Conservation (phyloP, 2,888 invertebrate species). For the Eurytoma californica region DNA sequence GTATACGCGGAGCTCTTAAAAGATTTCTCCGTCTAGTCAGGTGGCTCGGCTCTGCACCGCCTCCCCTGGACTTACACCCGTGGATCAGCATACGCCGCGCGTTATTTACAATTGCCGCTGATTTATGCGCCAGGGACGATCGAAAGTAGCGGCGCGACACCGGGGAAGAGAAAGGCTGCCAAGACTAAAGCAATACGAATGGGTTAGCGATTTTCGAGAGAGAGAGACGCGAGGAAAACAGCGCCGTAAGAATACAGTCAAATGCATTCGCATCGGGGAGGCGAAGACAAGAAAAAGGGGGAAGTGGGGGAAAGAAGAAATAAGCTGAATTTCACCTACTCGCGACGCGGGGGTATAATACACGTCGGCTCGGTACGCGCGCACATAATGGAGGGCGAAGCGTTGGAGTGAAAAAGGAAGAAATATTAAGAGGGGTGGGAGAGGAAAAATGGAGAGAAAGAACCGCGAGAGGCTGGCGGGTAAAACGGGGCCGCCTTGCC, state of each 20-base stretch:
- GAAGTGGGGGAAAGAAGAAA: neutral
- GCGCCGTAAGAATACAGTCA: neutral
- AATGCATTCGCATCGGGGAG: neutral
- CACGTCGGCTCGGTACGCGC: no score
- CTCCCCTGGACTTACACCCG: constrained; percentile 39
- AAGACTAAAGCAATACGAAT: constrained; percentile 1
- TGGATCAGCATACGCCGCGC: constrained; percentile 71
- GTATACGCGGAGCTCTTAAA: constrained; percentile 39
- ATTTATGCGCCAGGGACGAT: constrained; percentile 68
- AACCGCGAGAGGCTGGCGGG: constrained; percentile 33
- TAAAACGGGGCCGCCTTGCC: constrained; percentile 69
- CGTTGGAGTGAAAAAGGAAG: neutral
- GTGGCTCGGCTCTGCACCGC: constrained; percentile 11
- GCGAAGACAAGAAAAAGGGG: neutral
- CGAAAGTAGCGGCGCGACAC: constrained; percentile 58
- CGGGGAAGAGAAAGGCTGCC: constrained; percentile 29
- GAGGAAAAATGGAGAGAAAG: constrained; percentile 49
- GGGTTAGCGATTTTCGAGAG: constrained; percentile 27
- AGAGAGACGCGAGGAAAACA: neutral
- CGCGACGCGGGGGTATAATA: neutral
- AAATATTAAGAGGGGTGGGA: constrained; percentile 42
- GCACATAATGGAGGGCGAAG: neutral
- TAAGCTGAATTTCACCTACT: neutral
- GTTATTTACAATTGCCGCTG: constrained; percentile 73
- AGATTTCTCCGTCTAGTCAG: constrained; percentile 43